Base-by-base conservation (phyloP, 2,888 invertebrate species). In the Aleiodes alternator region DNA sequence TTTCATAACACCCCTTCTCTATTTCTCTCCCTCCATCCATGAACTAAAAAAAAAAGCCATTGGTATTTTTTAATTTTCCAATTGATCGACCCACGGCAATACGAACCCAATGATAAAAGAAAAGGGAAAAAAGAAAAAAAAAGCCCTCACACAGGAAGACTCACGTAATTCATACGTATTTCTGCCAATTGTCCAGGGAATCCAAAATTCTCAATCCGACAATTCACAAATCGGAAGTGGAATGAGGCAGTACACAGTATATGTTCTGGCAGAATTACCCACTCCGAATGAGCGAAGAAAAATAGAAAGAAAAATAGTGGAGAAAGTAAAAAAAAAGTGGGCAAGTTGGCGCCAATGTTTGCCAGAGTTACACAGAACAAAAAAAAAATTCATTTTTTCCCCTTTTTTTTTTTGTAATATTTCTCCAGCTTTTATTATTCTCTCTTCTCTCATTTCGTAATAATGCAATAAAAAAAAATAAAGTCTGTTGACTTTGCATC, bases 331-430 rank as follows among this genome's bases (percentile, higher is more conserved):
- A 31, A n/a, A 9, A 29, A n/a, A 29, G 23, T 29, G 29, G 31
- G 2, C 34, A 14, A n/a, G 6, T 12, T 59, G 59, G 59, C 59
- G 59, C 59, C 59, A n/a, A 38, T 59, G 38, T 59, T 59, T 59
- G 29, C 51, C 5, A 3, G 0, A 51, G 51, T 51, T 51, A n/a
- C 9, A n/a, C 59, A n/a, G 9, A 43, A 7, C 43, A 34, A 59
- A 38, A 59, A 34, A 38, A 38, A 59, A 59, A 29, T 59, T 38
- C n/a, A 34, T n/a, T 59, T 38, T 59, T 16, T 55, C n/a, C 31
- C n/a, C 14, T 9, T 34, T 38, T n/a, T 12, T 12, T 34, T n/a
- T 38, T 29, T 12, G n/a, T 59, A 12, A 31, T 14, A n/a, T 31
- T 57, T 11, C 14, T 31, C 59, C 6, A 34, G 2, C 12, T 34